phyloP scores from a whole-genome alignment of 2,113 vertebrate species.

The Bothrops jararaca region DNA sequence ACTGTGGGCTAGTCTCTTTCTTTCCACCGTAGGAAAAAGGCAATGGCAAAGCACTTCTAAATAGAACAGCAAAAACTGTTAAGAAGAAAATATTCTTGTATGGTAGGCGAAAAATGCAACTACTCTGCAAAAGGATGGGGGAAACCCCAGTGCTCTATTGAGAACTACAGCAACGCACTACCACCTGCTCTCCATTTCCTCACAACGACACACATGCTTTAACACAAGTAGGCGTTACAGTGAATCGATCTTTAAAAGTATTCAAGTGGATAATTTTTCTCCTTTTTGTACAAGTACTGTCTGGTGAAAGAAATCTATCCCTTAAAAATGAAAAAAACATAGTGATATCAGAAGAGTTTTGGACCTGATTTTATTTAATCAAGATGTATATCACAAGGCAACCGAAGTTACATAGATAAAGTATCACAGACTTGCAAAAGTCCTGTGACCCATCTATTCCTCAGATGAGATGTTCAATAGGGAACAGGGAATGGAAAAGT shows the following conservation, averaged over 20 bases:
- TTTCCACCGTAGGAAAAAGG: neutral
- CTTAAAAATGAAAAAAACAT: neutral
- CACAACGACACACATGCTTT: neutral
- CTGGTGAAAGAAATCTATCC: neutral
- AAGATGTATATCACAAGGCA: constrained; percentile 59
- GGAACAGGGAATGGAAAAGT: constrained; percentile 1
- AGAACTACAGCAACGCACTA: neutral
- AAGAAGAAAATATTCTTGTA: neutral
- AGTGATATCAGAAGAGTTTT: neutral
- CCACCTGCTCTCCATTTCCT: neutral
- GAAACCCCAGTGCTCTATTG: neutral
- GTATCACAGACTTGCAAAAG: constrained; percentile 46
- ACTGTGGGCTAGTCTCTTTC: neutral
- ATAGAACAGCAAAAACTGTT: neutral
- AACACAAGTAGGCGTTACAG: neutral
- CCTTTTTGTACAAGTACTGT: neutral
- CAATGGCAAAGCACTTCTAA: neutral
- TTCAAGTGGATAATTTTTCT: neutral
- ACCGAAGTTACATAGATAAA: constrained; percentile 34
- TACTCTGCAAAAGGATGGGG: neutral
- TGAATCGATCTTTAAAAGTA: neutral
- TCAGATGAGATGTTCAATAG: constrained; percentile 33
- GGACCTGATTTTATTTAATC: constrained; percentile 50
- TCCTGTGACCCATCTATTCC: constrained; percentile 37
- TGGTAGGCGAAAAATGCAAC: neutral